A percentile compares a stretch with the other conserved stretches of the same genome.
Evolutionary conservation across 2,888 invertebrate genomes (phyloP).

Genomic region (Pammene fasciana): DNA sequence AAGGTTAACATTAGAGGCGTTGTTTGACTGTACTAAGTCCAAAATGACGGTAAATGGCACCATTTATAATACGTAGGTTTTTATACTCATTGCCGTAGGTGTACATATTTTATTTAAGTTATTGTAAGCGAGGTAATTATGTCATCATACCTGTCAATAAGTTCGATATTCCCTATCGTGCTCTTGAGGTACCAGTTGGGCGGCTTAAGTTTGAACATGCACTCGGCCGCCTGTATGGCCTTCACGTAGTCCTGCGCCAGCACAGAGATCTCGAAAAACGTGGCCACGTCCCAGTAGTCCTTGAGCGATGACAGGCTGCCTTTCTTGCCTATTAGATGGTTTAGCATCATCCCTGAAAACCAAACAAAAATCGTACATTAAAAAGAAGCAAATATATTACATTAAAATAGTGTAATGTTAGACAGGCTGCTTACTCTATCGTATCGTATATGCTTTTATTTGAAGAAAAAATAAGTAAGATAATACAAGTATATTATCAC

Average conservation of each 20-base stretch:
- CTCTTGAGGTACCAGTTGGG: constrained; percentile 98
- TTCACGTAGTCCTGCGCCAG: constrained; percentile 98
- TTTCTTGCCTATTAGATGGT: constrained; percentile 98
- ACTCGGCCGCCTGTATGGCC: constrained; percentile 97
- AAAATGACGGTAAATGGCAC: too few relatives aligned
- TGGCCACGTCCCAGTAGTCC: constrained; percentile 99
- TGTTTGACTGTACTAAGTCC: too few relatives aligned
- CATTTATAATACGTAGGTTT: too few relatives aligned
- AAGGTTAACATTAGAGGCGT: too few relatives aligned
- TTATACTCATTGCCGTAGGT: too few relatives aligned
- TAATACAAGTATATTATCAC: too few relatives aligned
- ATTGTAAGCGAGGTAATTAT: background rate
- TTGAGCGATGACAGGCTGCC: constrained; percentile 95
- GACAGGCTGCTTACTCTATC: too few relatives aligned
- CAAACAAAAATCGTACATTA: constrained; percentile 24
- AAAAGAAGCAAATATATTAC: too few relatives aligned
- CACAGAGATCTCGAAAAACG: constrained; percentile 99
- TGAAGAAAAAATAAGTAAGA: too few relatives aligned
- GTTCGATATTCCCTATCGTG: constrained; percentile 97
- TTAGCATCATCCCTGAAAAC: constrained; percentile 92
- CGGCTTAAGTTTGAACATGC: constrained; percentile 95
- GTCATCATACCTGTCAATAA: constrained; percentile 88
- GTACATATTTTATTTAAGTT: too few relatives aligned
- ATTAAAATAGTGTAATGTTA: too few relatives aligned
- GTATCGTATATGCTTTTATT: too few relatives aligned